A percentile compares a stretch with the other conserved stretches of the same genome.
Evolutionary conservation across 2,113 vertebrate species (phyloP).

Genomic region (Cyprinus carpio): DNA sequence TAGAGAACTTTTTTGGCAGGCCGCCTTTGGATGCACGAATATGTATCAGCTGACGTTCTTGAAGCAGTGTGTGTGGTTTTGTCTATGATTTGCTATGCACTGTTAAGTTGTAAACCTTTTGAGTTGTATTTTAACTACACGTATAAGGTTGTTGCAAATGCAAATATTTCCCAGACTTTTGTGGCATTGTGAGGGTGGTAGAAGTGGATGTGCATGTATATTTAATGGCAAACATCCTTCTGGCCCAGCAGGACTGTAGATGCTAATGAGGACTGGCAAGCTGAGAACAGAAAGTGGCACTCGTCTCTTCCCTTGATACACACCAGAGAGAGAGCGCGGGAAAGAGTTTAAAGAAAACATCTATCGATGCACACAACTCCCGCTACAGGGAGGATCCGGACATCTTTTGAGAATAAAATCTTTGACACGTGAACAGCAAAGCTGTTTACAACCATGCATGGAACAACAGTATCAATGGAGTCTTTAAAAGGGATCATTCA

Average conservation of each 20-base stretch:
- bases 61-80: not conserved
- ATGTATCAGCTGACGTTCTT: not conserved
- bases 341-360: not conserved
- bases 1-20: not conserved
- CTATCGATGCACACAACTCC: slow-evolving; percentile 6
- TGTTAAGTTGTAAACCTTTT: slow-evolving; percentile 15
- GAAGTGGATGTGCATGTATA: slow-evolving; percentile 74
- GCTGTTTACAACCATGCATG: slow-evolving; percentile 3
- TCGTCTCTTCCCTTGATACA: slow-evolving; percentile 66
- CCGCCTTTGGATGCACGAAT: not conserved
- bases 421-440: slow-evolving; percentile 1
- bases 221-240: slow-evolving; percentile 72
- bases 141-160: slow-evolving; percentile 41
- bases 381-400: not conserved
- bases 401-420: slow-evolving; percentile 1
- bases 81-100: slow-evolving; percentile 34
- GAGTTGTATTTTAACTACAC: slow-evolving; percentile 2
- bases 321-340: slow-evolving; percentile 41
- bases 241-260: slow-evolving; percentile 66
- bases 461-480: not conserved
- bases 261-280: slow-evolving; percentile 72
- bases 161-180: slow-evolving; percentile 61
- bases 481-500: not conserved
- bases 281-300: slow-evolving; percentile 67
- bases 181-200: slow-evolving; percentile 64